Evolutionary conservation across 2,888 invertebrate genomes (phyloP), one percentile per base, ranked within the genome.

Genomic region (Drosophila multiciliata): DNA sequence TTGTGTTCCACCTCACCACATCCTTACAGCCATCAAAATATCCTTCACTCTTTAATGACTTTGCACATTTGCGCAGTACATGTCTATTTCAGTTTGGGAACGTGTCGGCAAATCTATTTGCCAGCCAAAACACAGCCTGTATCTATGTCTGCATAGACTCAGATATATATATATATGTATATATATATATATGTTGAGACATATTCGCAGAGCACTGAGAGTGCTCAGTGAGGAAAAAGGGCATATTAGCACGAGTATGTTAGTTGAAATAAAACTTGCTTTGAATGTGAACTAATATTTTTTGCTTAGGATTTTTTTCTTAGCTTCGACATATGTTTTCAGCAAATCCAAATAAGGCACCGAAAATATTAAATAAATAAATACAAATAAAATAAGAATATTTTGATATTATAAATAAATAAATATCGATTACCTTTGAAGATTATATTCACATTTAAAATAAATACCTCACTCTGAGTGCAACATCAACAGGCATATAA

Each of bases 71-170:
- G 54, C 70, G 54, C 63, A 42, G 36, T 60, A 45, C 78, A 69
- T 78, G 82, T 62, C 76, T 73, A 73, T 80, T 73, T 59, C 73
- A 45, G 80, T 73, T 80, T 17, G 61, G 66, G 68, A 73, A 78
- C 66, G 71, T 80, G 78, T 81, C 75, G 71, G 68, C 71, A 63
- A 69, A 63, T 78, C 80, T 68, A 52, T 64, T 64, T 68, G 65
- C 68, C 73, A 61, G 63, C 29, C 77, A 52, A 29, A 60, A 45
- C 66, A 36, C 53, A 15, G 20, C 26, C 49, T 53, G 26, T 36
- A 53, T 50, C 23, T 54, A 42, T 26, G 33, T 50, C 45, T 23
- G 45, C 15, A 45, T 15, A 23, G 8, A 45, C 45, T 23, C 45
- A 45, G 1, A 1, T 49, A 23, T 57, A 48, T 9, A 38, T 29